Evolutionary conservation across 2,888 invertebrate species (phyloP), one percentile per base, ranked within the genome.

Genomic region (Polietes domitor): DNA sequence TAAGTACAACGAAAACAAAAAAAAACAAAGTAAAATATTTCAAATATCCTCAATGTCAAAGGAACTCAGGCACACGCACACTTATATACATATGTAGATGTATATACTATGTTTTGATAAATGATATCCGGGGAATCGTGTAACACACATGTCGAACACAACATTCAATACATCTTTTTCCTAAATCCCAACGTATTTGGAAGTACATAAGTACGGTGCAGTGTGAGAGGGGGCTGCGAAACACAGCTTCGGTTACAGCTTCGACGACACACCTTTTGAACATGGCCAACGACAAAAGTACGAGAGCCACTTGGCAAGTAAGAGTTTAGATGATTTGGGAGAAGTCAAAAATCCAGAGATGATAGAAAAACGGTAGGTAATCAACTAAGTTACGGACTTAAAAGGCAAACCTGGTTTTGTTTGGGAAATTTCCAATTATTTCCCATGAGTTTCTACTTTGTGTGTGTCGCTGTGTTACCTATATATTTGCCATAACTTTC

Each of bases 81-180:
- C 21, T 6, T 6, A 26, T 6, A 26, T 32, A 47, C 47, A 61
- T 15, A 32, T 58, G 74, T 74, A 21, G n/a, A n/a, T n/a, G n/a
- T n/a, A n/a, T n/a, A n/a, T n/a, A n/a, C n/a, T n/a, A n/a, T n/a
- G n/a, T 65, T 15, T 50, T 58, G 61, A 63, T 71, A 73, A 78
- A 78, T 65, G 73, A 58, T 61, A 73, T 72, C 37, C 37, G 7
- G 21, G 9, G 43, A 47, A 26, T 70, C 70, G 50, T 26, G 47
- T 47, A 28, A 28, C 26, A 26, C 28, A 50, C 15, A 72, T 72
- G 72, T 72, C 53, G 12, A 55, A 37, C 50, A 72, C 28, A 37
- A 41, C 26, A 24, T 53, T 17, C 19, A 65, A 53, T 24, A 63
- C 12, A 58, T 58, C 26, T 58, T 24, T 26, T 15, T 47, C 26